A percentile compares a stretch with the other conserved stretches of the same genome.
Conservation (phyloP, 1,140 invertebrate species). For the Whitmania pigra region DNA sequence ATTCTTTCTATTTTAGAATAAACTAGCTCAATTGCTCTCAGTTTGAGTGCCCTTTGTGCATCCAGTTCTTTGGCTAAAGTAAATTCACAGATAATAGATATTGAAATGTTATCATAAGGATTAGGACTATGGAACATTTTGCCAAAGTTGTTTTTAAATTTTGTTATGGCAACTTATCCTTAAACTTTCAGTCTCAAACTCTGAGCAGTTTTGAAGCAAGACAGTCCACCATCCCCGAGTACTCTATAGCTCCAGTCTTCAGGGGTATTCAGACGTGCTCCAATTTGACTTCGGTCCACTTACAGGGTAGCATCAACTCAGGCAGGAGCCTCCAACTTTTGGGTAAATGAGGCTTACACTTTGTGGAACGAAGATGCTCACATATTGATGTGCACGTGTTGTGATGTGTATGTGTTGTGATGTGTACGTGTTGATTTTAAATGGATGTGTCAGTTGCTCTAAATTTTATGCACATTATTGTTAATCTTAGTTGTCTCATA, state of each 20-base stretch:
- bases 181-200: not conserved
- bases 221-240: not conserved
- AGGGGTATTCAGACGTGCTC: not conserved
- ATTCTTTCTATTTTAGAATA: too few species aligned
- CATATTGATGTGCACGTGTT: too few species aligned
- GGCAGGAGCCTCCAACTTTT: not conserved
- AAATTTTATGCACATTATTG: too few species aligned
- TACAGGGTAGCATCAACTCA: conserved; percentile 4
- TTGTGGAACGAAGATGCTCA: too few species aligned
- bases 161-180: too few species aligned
- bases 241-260: not conserved
- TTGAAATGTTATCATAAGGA: not conserved
- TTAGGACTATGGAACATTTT: not conserved
- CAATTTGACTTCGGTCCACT: not conserved
- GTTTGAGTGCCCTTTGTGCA: not conserved
- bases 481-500: too few species aligned
- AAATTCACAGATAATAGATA: not conserved
- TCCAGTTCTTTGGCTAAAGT: not conserved
- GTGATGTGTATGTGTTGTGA: too few species aligned
- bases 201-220: not conserved
- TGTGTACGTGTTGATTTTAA: too few species aligned
- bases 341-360: not conserved
- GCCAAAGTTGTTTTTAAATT: not conserved
- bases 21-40: too few species aligned
- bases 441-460: too few species aligned